Base-by-base conservation (phyloP, 2,113 vertebrate genomes). In the Burhinus oedicnemus region DNA sequence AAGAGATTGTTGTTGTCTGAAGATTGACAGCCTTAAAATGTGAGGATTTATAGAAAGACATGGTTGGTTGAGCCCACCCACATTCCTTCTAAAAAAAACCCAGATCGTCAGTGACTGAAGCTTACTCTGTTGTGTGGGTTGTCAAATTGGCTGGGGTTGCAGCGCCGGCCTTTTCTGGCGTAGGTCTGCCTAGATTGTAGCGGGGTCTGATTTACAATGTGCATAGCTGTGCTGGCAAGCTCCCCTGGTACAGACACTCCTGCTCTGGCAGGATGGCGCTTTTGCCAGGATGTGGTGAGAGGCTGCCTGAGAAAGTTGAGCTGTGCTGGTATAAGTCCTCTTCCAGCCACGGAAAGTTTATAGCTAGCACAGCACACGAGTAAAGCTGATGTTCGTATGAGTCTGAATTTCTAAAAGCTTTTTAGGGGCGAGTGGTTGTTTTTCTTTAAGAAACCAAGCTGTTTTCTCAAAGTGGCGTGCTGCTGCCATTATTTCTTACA, bases 21-120 rank as follows among this genome's bases (percentile, higher is more conserved):
- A 83, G 90, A 89, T 12, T 68, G 89, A 79, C 83, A 74, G 87
- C 1, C 0, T 84, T 79, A 91, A 79, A 87, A 89, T 8, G 15
- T 7, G 65, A 66, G 60, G 82, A 74, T 93, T 95, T 95, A 17
- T 55, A 12, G 29, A 10, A 72, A 27, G 83, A 13, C 40, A 8
- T 10, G 44, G 42, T n/a, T 62, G 68, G 32, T 9, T 70, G 55
- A 78, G 88, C 79, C 95, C 85, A 96, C 95, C 92, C 82, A 80
- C 40, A 1, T 68, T 64, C 45, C 44, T 89, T 38, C 68, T 6
- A 29, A n/a, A 65, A 60, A 62, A 44, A 44, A 45, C 26, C 7
- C 21, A 62, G 57, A 15, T 18, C 30, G 34, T 38, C 58, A 7
- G 58, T 69, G 80, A 5, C 32, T 80, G 1, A n/a, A 83, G 58